Base-by-base conservation (phyloP, 2,888 invertebrate genomes). In the Clusia tigrina region DNA sequence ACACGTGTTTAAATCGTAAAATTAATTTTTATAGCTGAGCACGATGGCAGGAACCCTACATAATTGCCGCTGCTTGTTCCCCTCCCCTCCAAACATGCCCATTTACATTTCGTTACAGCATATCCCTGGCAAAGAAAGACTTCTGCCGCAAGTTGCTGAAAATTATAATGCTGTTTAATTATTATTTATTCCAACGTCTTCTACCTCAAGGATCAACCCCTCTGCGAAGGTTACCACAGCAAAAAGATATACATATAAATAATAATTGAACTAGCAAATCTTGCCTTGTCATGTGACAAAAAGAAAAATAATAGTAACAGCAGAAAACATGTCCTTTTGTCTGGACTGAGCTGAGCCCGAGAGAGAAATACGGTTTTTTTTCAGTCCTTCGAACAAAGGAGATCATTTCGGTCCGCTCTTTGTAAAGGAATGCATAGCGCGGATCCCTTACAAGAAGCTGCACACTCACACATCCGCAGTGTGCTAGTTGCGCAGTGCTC, bases 1-100 rank as follows among this genome's bases (percentile, higher is more conserved):
- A 48, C 48, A 48, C 48, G 48, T 48, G 48, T 48, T 48, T 22
- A 48, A 48, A 20, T 48, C 48, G 48, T 48, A 9, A 48, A 22
- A 18, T 18, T 12, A 2, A 48, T 22, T 20, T 48, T 48, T 20
- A 48, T 48, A 48, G 48, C 15, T 48, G 15, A 15, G 9, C n/a
- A n/a, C n/a, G n/a, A n/a, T n/a, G n/a, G n/a, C n/a, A 42, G 42
- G 42, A 3, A 3, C n/a, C n/a, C n/a, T 42, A 3, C n/a, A 10
- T 42, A 42, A 42, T 42, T 42, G 42, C 3, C 3, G 10, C n/a
- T 42, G n/a, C 42, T 42, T 42, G 42, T 42, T 42, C 32, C 12
- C 42, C 42, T 15, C 15, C 10, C 42, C n/a, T 42, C 42, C 6
- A 10, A 10, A 42, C n/a, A 10, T 42, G n/a, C n/a, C n/a, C 42